phyloP scores from a whole-genome alignment of 1,140 invertebrate species.

The Microplitis demolitor region DNA sequence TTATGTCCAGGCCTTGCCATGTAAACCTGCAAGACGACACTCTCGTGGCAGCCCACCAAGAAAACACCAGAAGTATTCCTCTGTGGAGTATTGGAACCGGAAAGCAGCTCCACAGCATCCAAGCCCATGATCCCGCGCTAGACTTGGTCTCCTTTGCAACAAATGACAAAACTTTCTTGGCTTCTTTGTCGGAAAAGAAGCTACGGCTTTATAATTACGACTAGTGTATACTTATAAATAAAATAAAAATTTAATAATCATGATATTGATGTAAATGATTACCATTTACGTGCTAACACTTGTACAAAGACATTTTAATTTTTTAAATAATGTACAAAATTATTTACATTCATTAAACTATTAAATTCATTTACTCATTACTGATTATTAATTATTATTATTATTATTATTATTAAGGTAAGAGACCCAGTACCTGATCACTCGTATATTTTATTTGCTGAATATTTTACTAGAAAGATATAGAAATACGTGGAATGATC shows the following conservation, averaged over 20 bases:
- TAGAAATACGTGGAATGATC: too few species aligned
- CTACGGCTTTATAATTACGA: conserved; percentile 66
- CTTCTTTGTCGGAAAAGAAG: conserved; percentile 69
- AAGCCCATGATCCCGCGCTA: conserved; percentile 67
- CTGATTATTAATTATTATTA: too few species aligned
- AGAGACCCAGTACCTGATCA: too few species aligned
- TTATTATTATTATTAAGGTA: too few species aligned
- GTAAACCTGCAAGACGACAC: conserved; percentile 63
- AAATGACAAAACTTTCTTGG: conserved; percentile 63
- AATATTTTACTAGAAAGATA: too few species aligned
- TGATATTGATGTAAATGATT: neutral
- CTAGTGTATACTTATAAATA: neutral
- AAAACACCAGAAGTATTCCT: conserved; percentile 66
- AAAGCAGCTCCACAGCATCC: conserved; percentile 63
- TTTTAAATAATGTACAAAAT: neutral
- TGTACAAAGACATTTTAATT: neutral
- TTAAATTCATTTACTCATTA: too few species aligned
- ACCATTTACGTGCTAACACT: neutral
- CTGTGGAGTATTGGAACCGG: conserved; percentile 72
- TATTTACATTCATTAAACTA: too few species aligned
- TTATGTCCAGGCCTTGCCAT: conserved; percentile 68
- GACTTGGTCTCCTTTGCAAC: conserved; percentile 66
- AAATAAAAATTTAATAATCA: neutral
- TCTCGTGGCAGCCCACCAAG: conserved; percentile 71
- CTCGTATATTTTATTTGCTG: too few species aligned